Evolutionary conservation across 2,113 vertebrate genomes (phyloP), one percentile per base, ranked within the genome.

Genomic region (Cranoglanis bouderius): DNA sequence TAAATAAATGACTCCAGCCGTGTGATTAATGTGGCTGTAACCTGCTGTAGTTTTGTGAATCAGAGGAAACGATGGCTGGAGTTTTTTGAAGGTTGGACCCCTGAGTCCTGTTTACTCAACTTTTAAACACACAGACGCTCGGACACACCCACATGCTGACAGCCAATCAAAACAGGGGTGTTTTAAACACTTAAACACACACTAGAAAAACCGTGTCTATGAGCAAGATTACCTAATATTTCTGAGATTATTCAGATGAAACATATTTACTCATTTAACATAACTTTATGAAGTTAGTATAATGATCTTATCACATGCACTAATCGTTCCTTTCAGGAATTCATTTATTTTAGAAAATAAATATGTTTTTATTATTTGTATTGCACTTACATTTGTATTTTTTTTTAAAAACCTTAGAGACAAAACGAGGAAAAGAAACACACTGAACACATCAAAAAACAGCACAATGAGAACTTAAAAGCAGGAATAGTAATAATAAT

Each of bases 151-250:
- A 43, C 82, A 51, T 65, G 32, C 84, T 57, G 65, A 40, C 82
- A 82, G 55, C 90, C 85, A 91, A 89, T 91, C 6, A 75, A 53
- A 75, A 61, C 35, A 59, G 82, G 82, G 88, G 88, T 89, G 82
- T 81, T 74, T 74, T 40, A 40, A 74, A 70, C 84, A 53, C 53
- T n/a, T 40, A 75, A 9, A 40, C 10, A 74, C 83, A 88, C 32
- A n/a, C n/a, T 26, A 4, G 29, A 29, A 63, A 40, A 85, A 70
- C 40, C 6, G 61, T n/a, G 57, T 2, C 55, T 21, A 21, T 59
- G 24, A 21, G 1, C 57, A 57, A 21, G 19, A 57, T 6, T 19
- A 3, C 6, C 16, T 57, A 21, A 21, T 57, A 21, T 65, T 29
- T 65, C 9, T n/a, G 10, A 65, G 10, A 65, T 65, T 12, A 65